These are phyloP conservation scores for Clarias batrachus DNA, from an alignment of 2,113 vertebrate genomes.

Conservation along the genomic window DNA sequence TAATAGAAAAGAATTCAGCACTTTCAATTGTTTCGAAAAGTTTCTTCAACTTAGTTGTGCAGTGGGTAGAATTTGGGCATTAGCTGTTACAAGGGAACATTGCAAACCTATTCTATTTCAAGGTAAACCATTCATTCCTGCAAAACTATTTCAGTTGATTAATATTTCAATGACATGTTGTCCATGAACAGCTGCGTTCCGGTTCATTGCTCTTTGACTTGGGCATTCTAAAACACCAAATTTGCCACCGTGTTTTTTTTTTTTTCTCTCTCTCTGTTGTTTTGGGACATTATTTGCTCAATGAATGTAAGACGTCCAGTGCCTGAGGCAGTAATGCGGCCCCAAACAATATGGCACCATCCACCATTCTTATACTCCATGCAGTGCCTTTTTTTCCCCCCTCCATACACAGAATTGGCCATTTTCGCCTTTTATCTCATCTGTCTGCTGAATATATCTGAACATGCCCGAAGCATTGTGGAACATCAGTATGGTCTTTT, in stretches of 20 bases:
- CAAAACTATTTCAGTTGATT: not conserved
- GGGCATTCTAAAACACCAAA: not conserved
- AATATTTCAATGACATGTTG: not conserved
- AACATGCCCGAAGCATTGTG: not conserved
- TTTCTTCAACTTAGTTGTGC: not conserved
- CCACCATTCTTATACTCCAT: not conserved
- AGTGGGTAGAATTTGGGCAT: not conserved
- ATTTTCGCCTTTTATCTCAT: not conserved
- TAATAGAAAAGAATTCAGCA: not conserved
- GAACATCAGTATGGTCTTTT: not conserved
- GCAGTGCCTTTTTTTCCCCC: not conserved
- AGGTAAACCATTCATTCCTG: not conserved
- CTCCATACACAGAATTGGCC: not conserved
- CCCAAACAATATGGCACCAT: not conserved
- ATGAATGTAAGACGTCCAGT: not conserved
- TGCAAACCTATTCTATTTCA: too few relatives aligned
- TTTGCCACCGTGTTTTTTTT: not conserved
- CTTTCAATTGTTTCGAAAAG: not conserved
- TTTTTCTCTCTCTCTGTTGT: not conserved
- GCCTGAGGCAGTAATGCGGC: not conserved
- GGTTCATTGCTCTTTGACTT: not conserved
- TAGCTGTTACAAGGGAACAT: not conserved
- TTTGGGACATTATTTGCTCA: not conserved
- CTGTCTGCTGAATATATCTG: not conserved
- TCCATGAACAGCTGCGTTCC: not conserved